Percentiles rank a stretch among this genome's conserved stretches.
Evolutionary conservation across 2,113 vertebrate species (phyloP).

Genomic region (Datnioides undecimradiatus): DNA sequence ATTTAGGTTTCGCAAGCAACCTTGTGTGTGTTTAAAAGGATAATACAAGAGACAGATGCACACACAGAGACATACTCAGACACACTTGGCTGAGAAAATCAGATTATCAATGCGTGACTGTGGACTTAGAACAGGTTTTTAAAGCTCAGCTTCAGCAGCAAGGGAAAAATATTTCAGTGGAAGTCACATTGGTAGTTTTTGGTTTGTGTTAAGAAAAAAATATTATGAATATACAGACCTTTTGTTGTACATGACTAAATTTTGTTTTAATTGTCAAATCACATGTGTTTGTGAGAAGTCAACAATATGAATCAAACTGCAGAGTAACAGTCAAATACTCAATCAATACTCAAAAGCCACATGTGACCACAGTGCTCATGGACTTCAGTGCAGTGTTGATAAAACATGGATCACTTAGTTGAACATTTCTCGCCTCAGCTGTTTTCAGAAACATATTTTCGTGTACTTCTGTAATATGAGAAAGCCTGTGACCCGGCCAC

Average conservation of each 20-base stretch:
- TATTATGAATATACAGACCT: neutral
- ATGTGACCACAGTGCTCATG: too few relatives aligned
- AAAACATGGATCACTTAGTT: too few relatives aligned
- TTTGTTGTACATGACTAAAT: neutral
- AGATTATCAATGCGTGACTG: conserved; percentile 28
- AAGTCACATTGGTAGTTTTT: neutral
- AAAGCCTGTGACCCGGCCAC: too few relatives aligned
- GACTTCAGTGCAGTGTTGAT: too few relatives aligned
- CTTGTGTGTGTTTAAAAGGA: neutral
- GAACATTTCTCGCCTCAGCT: too few relatives aligned
- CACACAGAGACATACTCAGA: neutral
- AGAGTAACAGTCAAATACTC: too few relatives aligned
- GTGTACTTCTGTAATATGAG: too few relatives aligned
- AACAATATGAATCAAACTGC: neutral
- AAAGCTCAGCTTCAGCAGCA: conserved; percentile 17
- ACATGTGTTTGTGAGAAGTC: neutral
- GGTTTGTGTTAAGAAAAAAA: neutral
- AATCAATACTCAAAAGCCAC: too few relatives aligned
- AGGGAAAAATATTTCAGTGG: neutral
- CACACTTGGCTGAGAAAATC: conserved; percentile 4
- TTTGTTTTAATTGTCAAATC: neutral
- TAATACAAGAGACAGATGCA: neutral
- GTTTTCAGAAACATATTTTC: too few relatives aligned
- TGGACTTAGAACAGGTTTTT: neutral
- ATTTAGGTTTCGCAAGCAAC: neutral